Evolutionary conservation across 2,888 invertebrate genomes (phyloP), one percentile per base, ranked within the genome.

Genomic region (Junonia oenone): DNA sequence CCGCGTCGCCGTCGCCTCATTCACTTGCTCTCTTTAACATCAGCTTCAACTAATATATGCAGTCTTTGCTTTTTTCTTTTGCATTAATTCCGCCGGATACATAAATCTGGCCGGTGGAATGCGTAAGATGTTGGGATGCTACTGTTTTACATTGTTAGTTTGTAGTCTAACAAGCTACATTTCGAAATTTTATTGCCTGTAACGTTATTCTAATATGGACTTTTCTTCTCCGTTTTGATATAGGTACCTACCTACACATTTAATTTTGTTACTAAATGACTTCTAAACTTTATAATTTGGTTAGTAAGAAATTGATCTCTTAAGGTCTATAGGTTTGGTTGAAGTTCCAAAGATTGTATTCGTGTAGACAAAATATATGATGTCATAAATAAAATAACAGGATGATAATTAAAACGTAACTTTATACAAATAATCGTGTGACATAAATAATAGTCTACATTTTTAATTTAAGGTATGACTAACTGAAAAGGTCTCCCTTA

Each of bases 1-100:
- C 79, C 83, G 79, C 75, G 78, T 80, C 77, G 80, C 69, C 68
- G 59, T 40, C 66, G 67, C 63, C 68, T 75, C 69, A 68, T 67
- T 68, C 68, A 61, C 66, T 67, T 63, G 54, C 51, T 55, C 60
- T 60, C 60, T 58, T 55, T 55, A 48, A 60, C 59, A 59, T 59
- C 51, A 55, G 33, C 55, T 51, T 55, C 49, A 35, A 59, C 61
- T 61, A 59, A 51, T 60, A 58, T 55, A 31, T 46, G 31, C 53
- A 47, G 38, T 47, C 13, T 29, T 46, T 13, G 31, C 47, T 26
- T 55, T 47, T 53, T 63, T 54, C 55, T 56, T 58, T 58, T 56
- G 56, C 58, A 56, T 61, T 55, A 61, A 55, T 56, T 59, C 53
- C 56, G 52, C 61, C 61, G 61, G 61, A 61, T 51, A 58, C 58